A percentile compares a stretch with the other conserved stretches of the same genome.
These are phyloP conservation scores for Danaus melanippus DNA, from an alignment of 1,140 invertebrate species.

Conservation along the genomic window DNA sequence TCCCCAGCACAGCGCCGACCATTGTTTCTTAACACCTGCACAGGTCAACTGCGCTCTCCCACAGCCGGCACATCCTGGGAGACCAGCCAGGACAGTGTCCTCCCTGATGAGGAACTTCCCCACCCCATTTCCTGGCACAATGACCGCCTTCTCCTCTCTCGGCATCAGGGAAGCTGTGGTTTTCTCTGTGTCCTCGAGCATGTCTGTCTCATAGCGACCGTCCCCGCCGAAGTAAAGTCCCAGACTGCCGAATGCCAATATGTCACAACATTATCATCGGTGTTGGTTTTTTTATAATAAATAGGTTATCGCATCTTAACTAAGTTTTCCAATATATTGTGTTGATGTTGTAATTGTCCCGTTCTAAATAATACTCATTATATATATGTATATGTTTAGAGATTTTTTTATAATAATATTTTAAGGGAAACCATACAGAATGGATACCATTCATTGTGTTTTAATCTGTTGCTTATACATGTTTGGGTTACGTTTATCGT, in stretches of 20 bases:
- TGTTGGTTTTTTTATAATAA: too few species aligned
- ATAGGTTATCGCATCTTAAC: too few species aligned
- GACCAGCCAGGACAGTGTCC: constrained; percentile 46
- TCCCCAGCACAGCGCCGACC: constrained; percentile 59
- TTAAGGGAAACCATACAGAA: too few species aligned
- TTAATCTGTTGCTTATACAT: too few species aligned
- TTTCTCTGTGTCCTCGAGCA: constrained; percentile 18
- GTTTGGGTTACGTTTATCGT: too few species aligned
- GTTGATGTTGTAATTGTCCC: too few species aligned
- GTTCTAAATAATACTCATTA: too few species aligned
- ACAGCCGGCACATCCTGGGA: constrained; percentile 52
- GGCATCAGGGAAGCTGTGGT: constrained; percentile 39
- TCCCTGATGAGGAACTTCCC: constrained; percentile 54
- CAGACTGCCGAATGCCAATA: constrained; percentile 10
- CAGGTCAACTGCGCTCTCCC: constrained; percentile 51
- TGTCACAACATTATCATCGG: neutral
- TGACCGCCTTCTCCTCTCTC: constrained; percentile 38
- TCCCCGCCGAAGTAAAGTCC: constrained; percentile 1
- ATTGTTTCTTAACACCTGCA: constrained; percentile 49
- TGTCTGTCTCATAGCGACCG: constrained; percentile 8
- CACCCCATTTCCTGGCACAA: constrained; percentile 30
- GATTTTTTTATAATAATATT: too few species aligned
- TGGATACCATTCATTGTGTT: too few species aligned
- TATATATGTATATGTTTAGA: too few species aligned
- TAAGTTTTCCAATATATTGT: too few species aligned